These are phyloP conservation scores for Fabriciana adippe DNA, from an alignment of 2,888 invertebrate species.

Conservation along the genomic window DNA sequence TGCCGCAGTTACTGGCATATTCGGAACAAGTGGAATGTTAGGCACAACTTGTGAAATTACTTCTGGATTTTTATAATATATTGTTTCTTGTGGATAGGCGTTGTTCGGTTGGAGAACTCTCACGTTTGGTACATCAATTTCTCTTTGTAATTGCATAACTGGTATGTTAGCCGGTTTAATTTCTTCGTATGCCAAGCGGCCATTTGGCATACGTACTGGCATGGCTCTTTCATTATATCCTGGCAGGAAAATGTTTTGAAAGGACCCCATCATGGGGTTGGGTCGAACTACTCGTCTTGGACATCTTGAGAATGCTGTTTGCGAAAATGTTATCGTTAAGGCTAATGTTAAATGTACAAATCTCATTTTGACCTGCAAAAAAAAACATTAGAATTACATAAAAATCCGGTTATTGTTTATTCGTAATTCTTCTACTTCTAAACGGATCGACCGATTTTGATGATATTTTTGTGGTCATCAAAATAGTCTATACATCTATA, in stretches of 20 bases:
- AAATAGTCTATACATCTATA: too few species aligned
- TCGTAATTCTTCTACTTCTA: too few species aligned
- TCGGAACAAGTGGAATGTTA: slow-evolving; percentile 25
- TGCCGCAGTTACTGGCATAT: slow-evolving; percentile 12
- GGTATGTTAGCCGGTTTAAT: not conserved
- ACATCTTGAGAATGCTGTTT: slow-evolving; percentile 30
- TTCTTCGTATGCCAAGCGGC: slow-evolving; percentile 34
- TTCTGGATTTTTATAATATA: slow-evolving; percentile 16
- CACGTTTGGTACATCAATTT: slow-evolving; percentile 21
- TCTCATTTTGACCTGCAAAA: slow-evolving; percentile 25
- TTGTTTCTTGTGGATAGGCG: slow-evolving; percentile 22
- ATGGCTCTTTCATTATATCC: slow-evolving; percentile 46
- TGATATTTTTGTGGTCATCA: too few species aligned
- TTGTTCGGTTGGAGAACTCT: slow-evolving; percentile 23
- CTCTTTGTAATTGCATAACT: slow-evolving; percentile 10
- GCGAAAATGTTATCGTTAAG: slow-evolving; percentile 16
- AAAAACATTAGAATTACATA: too few species aligned
- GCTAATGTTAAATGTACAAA: slow-evolving; percentile 28
- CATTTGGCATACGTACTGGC: slow-evolving; percentile 40
- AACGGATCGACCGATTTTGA: too few species aligned
- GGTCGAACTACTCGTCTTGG: slow-evolving; percentile 26
- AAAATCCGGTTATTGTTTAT: too few species aligned
- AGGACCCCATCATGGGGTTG: slow-evolving; percentile 37
- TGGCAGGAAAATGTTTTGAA: slow-evolving; percentile 52
- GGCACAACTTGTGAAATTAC: slow-evolving; percentile 18